Evolutionary conservation across 2,888 invertebrate genomes (phyloP).

Genomic region (Cryptocephalus moraei): DNA sequence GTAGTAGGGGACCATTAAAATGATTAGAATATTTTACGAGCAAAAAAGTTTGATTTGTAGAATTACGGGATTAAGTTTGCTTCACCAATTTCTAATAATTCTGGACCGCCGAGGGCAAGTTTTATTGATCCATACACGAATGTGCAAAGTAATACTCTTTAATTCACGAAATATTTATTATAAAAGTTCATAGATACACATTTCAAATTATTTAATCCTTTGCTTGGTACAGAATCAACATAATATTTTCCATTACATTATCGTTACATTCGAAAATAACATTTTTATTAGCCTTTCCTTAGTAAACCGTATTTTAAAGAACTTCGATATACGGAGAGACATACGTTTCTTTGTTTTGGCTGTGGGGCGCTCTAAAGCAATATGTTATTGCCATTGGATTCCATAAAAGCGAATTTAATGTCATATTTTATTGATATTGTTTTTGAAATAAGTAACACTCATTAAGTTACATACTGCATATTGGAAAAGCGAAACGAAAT

Average conservation of each 20-base stretch:
- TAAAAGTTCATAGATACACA: no score
- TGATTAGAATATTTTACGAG: constrained; percentile 30
- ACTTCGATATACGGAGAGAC: constrained; percentile 8
- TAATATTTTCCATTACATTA: constrained; percentile 7
- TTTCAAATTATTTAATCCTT: no score
- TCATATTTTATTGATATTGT: constrained; percentile 28
- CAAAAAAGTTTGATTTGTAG: constrained; percentile 22
- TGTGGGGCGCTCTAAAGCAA: constrained; percentile 14
- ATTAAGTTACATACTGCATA: constrained; percentile 22
- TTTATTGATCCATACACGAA: background rate
- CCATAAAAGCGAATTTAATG: constrained; percentile 26
- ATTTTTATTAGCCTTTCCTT: constrained; percentile 12
- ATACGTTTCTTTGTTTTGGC: constrained; percentile 11
- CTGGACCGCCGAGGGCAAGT: background rate
- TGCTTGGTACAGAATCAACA: no score
- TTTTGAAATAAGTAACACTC: constrained; percentile 27
- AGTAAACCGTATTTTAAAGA: constrained; percentile 9
- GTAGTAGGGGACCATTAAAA: constrained; percentile 30
- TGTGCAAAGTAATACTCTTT: no score
- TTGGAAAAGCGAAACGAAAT: constrained; percentile 21
- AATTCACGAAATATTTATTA: no score
- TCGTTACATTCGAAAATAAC: constrained; percentile 6
- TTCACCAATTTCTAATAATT: background rate
- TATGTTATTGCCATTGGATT: constrained; percentile 24
- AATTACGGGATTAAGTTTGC: constrained; percentile 16